Percentiles rank a stretch among this genome's conserved stretches.
Conservation (phyloP, 2,113 vertebrate species). For the Pardalotus punctatus region DNA sequence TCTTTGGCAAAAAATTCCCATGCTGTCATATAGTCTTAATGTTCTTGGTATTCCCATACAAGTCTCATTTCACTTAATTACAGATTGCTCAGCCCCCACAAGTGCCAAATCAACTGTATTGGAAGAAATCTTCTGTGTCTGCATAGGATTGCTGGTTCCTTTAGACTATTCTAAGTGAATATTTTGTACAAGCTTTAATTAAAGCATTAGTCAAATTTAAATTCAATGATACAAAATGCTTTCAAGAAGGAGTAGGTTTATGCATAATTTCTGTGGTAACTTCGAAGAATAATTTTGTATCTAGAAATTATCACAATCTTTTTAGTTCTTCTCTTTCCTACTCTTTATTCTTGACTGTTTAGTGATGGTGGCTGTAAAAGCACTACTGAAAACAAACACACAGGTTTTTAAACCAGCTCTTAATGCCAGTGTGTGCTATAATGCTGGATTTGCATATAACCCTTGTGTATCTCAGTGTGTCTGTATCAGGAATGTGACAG, state of each 20-base stretch:
- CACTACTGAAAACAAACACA: background rate
- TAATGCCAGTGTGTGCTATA: background rate
- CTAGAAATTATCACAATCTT: background rate
- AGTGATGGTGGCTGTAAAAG: background rate
- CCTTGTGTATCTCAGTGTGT: background rate
- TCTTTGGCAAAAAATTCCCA: background rate
- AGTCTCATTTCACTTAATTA: constrained; percentile 10
- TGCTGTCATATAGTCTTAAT: background rate
- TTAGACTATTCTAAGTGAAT: background rate
- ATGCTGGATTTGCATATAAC: background rate
- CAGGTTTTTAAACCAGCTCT: background rate
- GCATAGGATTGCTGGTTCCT: background rate
- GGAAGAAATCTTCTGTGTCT: background rate
- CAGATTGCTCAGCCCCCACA: background rate
- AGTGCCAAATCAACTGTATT: background rate
- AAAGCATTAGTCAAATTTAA: background rate
- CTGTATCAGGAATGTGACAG: background rate
- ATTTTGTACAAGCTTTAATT: constrained; percentile 2
- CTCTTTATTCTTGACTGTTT: background rate
- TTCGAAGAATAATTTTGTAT: background rate
- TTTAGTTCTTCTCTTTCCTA: background rate
- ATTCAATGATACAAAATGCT: background rate
- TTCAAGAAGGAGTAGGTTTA: background rate
- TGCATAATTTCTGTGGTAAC: background rate
- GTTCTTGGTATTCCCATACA: background rate